Conservation (phyloP, 2,113 vertebrate genomes). For the Laticauda colubrina region DNA sequence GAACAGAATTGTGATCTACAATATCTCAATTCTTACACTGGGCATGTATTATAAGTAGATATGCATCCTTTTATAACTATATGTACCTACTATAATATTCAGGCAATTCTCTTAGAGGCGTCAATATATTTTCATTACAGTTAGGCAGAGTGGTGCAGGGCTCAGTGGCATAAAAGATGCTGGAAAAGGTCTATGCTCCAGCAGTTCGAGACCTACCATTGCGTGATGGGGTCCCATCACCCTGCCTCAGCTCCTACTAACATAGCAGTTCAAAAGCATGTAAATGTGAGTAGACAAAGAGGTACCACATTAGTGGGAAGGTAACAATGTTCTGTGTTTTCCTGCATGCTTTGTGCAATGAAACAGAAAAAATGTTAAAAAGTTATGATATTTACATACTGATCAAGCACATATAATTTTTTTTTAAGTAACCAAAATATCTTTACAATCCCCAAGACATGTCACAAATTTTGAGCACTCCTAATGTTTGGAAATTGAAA, state of each 20-base stretch:
- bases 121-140: neutral
- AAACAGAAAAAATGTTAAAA: too few relatives aligned
- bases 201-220: neutral
- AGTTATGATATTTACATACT: too few relatives aligned
- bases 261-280: neutral
- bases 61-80: neutral
- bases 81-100: neutral
- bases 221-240: neutral
- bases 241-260: neutral
- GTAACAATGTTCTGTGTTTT: neutral
- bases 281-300: neutral
- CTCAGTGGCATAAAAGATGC: neutral
- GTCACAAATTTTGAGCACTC: too few relatives aligned
- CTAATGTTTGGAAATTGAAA: too few relatives aligned
- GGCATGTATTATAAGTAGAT: neutral
- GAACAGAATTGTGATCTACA: conserved; percentile 20
- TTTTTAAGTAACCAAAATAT: too few relatives aligned
- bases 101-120: neutral
- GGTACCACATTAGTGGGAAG: neutral
- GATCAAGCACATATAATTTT: too few relatives aligned
- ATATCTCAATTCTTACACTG: neutral
- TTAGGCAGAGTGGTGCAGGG: neutral
- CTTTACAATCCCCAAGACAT: too few relatives aligned
- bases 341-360: neutral
- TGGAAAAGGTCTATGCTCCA: neutral